A percentile compares a stretch with the other conserved stretches of the same genome.
These are phyloP conservation scores for Eurois occulta DNA, from an alignment of 2,888 invertebrate species.

Conservation along the genomic window DNA sequence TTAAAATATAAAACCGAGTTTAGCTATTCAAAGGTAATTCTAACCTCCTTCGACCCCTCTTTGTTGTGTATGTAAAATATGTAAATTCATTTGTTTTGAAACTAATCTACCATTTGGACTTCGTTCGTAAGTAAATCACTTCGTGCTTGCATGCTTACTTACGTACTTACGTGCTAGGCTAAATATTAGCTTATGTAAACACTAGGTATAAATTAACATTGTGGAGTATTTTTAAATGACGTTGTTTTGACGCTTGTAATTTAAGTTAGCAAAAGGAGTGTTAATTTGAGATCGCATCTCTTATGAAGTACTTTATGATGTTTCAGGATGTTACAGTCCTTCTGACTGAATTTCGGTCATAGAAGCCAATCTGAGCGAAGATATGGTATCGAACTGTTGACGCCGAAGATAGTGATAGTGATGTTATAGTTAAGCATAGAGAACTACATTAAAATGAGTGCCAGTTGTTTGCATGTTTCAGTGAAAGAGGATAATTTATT, in stretches of 20 bases:
- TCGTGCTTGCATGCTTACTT: constrained; percentile 27
- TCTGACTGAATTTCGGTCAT: neutral
- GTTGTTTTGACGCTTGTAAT: neutral
- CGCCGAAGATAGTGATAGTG: neutral
- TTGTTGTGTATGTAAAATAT: constrained; percentile 76
- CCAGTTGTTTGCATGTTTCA: neutral
- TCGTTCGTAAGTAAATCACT: constrained; percentile 60
- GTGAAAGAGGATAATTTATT: neutral
- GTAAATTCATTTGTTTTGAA: constrained; percentile 77
- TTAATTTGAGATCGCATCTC: neutral
- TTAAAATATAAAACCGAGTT: constrained; percentile 67
- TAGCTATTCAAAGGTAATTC: constrained; percentile 83
- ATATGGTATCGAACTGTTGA: neutral
- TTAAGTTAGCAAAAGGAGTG: neutral
- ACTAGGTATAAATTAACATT: constrained; percentile 21
- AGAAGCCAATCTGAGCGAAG: neutral
- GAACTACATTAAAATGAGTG: neutral
- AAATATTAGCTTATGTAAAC: constrained; percentile 54
- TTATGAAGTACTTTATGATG: neutral
- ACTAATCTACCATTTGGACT: constrained; percentile 73
- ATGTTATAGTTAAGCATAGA: neutral
- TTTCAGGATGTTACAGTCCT: neutral
- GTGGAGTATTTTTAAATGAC: neutral
- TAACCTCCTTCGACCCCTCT: constrained; percentile 74
- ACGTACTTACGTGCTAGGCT: constrained; percentile 28